These are phyloP conservation scores for Drosophila fuyamai DNA, from an alignment of 1,140 invertebrate genomes.

Conservation along the genomic window DNA sequence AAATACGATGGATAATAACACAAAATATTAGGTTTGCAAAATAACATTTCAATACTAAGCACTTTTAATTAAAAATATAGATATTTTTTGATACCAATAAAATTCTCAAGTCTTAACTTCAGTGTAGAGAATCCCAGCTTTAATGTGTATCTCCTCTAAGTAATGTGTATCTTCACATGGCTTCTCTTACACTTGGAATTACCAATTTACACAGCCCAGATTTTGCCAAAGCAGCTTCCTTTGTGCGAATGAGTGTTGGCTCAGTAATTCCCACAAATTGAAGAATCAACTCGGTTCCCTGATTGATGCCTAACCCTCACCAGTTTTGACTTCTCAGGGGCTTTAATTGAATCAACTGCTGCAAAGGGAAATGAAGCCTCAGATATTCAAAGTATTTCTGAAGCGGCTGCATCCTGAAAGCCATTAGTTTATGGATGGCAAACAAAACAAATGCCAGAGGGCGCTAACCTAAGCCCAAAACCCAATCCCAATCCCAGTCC, in stretches of 20 bases:
- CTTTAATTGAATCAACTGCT: constrained; percentile 53
- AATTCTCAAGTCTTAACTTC: background rate
- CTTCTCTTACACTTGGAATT: constrained; percentile 35
- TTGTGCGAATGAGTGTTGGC: constrained; percentile 24
- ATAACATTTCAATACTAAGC: too few species aligned
- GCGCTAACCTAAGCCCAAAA: constrained; percentile 62
- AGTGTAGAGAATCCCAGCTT: constrained; percentile 11
- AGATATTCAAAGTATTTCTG: constrained; percentile 62
- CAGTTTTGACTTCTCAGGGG: constrained; percentile 40
- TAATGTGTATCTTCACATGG: constrained; percentile 28
- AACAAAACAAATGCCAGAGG: constrained; percentile 66
- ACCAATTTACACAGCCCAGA: constrained; percentile 44
- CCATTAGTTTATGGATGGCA: constrained; percentile 75
- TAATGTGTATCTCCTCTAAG: constrained; percentile 36
- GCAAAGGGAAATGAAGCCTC: constrained; percentile 22
- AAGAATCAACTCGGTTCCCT: constrained; percentile 49
- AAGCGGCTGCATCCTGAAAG: constrained; percentile 27
- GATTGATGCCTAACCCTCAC: constrained; percentile 43
- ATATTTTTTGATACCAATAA: too few species aligned
- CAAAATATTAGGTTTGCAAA: too few species aligned
- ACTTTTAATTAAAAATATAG: too few species aligned
- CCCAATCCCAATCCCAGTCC: constrained; percentile 2
- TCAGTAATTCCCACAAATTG: constrained; percentile 52
- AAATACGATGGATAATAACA: too few species aligned
- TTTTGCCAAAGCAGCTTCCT: constrained; percentile 40